phyloP scores from a whole-genome alignment of 2,113 vertebrate species.

The Pithys albifrons region DNA sequence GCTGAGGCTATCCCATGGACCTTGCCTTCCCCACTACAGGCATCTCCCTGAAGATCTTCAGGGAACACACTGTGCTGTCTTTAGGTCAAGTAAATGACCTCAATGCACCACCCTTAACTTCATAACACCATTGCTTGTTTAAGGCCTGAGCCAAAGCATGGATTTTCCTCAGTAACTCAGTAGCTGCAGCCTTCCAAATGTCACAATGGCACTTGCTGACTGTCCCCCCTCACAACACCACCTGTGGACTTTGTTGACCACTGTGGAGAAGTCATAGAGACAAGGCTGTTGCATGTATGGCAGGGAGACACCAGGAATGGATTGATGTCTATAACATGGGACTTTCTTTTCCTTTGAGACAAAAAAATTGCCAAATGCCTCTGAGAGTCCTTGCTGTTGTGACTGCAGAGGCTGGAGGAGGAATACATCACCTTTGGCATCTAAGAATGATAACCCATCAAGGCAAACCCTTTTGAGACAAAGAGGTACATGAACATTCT shows the following conservation, averaged over 20 bases:
- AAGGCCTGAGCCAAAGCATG: not conserved
- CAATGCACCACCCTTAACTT: not conserved
- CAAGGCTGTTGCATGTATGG: fast-evolving
- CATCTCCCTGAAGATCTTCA: not conserved
- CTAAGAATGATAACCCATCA: not conserved
- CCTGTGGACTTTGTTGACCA: not conserved
- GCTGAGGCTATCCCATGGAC: not conserved
- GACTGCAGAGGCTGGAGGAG: not conserved
- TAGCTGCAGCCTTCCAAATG: not conserved
- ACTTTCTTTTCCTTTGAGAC: not conserved
- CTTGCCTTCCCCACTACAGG: not conserved
- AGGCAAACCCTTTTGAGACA: not conserved
- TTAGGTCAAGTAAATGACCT: not conserved
- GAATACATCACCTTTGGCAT: not conserved
- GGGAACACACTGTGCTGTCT: not conserved
- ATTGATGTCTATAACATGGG: not conserved
- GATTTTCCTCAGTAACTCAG: not conserved
- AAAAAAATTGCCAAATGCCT: not conserved
- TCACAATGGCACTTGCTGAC: not conserved
- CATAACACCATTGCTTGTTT: not conserved
- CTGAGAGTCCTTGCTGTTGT: not conserved
- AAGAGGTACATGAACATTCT: fast-evolving
- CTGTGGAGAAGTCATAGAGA: not conserved
- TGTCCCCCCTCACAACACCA: not conserved
- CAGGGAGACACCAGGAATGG: not conserved